Percentiles rank a stretch among this genome's conserved stretches.
phyloP scores from a whole-genome alignment of 2,113 vertebrate genomes.

The Trichechus manatus region DNA sequence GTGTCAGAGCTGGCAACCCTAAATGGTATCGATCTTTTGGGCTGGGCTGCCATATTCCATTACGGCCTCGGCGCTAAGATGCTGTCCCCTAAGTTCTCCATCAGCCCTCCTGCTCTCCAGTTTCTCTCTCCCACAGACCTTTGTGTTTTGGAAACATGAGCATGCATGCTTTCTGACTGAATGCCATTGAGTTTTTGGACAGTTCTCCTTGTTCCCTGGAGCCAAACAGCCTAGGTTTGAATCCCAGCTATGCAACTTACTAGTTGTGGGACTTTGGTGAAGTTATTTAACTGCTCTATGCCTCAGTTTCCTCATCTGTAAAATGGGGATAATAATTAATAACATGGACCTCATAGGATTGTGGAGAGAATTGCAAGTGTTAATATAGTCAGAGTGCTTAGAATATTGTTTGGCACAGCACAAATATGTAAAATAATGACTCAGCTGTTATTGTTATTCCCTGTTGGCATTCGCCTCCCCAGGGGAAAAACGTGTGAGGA shows the following conservation, averaged over 20 bases:
- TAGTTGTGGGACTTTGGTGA: not conserved
- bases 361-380: not conserved
- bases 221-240: not conserved
- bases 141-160: not conserved
- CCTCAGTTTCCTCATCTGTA: not conserved
- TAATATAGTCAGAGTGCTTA: fast-evolving
- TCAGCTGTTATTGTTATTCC: not conserved
- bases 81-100: not conserved
- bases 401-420: fast-evolving
- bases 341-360: not conserved
- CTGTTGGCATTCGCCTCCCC: not conserved
- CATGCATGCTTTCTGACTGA: not conserved
- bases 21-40: fast-evolving
- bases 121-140: not conserved
- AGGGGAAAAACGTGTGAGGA: not conserved
- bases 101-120: fast-evolving
- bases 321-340: not conserved
- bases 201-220: not conserved
- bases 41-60: not conserved
- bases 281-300: not conserved
- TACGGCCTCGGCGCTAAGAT: fast-evolving
- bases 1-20: fast-evolving
- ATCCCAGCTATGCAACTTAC: not conserved
- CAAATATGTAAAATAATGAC: not conserved
- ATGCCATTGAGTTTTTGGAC: not conserved